Evolutionary conservation across 2,888 invertebrate genomes (phyloP).

Genomic region (Pseudococcus viburni): DNA sequence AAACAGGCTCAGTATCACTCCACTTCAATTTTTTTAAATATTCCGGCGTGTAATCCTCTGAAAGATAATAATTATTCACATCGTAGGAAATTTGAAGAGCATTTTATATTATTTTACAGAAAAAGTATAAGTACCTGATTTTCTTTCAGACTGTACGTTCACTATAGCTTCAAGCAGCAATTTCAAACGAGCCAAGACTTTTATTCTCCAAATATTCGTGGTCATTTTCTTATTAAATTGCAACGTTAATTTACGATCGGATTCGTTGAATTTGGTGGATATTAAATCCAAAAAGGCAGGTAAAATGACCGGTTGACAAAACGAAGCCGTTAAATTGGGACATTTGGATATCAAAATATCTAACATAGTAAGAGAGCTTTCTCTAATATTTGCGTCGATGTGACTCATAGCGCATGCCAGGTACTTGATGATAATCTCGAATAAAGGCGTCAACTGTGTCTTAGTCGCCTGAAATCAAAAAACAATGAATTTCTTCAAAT

Average conservation of each 20-base stretch:
- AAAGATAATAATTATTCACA: not conserved
- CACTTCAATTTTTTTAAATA: slow-evolving; percentile 54
- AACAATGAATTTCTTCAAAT: not conserved
- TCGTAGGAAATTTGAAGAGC: not conserved
- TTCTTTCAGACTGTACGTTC: slow-evolving; percentile 10
- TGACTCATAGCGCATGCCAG: slow-evolving; percentile 92
- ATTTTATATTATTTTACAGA: not conserved
- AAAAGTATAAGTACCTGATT: slow-evolving; percentile 2
- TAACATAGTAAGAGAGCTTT: slow-evolving; percentile 85
- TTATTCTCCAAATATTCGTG: slow-evolving; percentile 84
- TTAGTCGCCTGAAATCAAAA: slow-evolving; percentile 71
- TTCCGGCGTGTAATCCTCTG: slow-evolving; percentile 1
- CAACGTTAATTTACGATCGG: slow-evolving; percentile 67
- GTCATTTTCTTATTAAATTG: slow-evolving; percentile 75
- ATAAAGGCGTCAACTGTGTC: slow-evolving; percentile 80
- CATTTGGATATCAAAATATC: slow-evolving; percentile 82
- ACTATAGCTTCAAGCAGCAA: slow-evolving; percentile 74
- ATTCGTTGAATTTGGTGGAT: slow-evolving; percentile 73
- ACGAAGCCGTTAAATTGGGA: slow-evolving; percentile 78
- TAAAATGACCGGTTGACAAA: slow-evolving; percentile 77
- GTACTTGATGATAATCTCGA: slow-evolving; percentile 83
- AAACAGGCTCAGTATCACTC: slow-evolving; percentile 6
- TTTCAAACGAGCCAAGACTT: slow-evolving; percentile 81
- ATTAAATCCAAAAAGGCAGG: slow-evolving; percentile 88
- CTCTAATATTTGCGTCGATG: slow-evolving; percentile 84